A percentile compares a stretch with the other conserved stretches of the same genome.
phyloP scores from a whole-genome alignment of 2,797 vertebrate species.

The Nannoperca obscura region DNA sequence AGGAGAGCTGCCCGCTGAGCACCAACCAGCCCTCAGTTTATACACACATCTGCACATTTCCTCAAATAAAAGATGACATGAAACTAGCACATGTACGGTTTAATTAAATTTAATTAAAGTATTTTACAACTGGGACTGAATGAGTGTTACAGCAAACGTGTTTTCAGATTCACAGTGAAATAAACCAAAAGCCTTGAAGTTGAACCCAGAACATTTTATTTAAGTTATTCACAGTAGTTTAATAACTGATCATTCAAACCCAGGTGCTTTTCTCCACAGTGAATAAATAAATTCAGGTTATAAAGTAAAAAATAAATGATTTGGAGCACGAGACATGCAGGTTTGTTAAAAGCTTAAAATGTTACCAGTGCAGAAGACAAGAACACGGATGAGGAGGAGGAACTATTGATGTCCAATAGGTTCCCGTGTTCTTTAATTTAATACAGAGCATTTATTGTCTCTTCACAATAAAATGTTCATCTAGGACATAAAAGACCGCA shows the following conservation, averaged over 20 bases:
- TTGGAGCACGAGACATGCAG: background rate
- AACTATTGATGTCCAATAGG: background rate
- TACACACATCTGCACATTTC: too few relatives aligned
- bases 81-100: too few relatives aligned
- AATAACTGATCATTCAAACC: background rate
- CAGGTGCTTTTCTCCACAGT: background rate
- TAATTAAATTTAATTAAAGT: too few relatives aligned
- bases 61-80: too few relatives aligned
- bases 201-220: constrained; percentile 10
- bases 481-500: background rate
- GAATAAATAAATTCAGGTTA: constrained; percentile 22
- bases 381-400: background rate
- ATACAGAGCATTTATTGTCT: background rate
- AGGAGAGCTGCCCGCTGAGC: too few relatives aligned
- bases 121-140: too few relatives aligned
- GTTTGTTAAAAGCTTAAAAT: background rate
- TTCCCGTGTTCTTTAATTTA: background rate
- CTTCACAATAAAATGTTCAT: background rate
- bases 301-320: constrained; percentile 49
- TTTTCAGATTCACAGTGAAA: background rate
- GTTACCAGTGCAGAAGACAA: background rate
- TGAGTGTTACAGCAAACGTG: background rate
- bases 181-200: background rate
- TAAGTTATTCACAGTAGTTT: constrained; percentile 6
- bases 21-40: too few relatives aligned